These are phyloP conservation scores for Buceros bicornis DNA, from an alignment of 2,797 vertebrate species.

Conservation along the genomic window DNA sequence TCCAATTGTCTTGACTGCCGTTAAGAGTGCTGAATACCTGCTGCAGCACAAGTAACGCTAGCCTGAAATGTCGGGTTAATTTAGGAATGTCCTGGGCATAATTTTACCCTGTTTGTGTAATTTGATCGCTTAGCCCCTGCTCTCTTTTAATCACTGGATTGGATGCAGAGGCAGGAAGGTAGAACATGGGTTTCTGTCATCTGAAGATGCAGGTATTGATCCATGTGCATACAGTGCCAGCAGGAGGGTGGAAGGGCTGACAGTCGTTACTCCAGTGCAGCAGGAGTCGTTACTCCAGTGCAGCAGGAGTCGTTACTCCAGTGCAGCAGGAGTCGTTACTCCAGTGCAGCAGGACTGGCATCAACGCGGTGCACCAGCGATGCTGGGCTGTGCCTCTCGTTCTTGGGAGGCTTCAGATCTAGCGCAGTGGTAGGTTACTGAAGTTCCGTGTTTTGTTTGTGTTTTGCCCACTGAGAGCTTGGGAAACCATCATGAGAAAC, in stretches of 20 bases:
- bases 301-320: too few species aligned
- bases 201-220: background rate
- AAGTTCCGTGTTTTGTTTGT: background rate
- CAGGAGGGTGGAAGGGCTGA: background rate
- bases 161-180: background rate
- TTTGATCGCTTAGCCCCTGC: background rate
- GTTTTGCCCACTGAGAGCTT: background rate
- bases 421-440: background rate
- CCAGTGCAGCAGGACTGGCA: background rate
- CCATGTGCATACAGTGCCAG: background rate
- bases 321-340: rapidly evolving
- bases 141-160: background rate
- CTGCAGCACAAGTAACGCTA: background rate
- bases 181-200: background rate
- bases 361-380: rapidly evolving
- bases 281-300: rapidly evolving
- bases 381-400: background rate
- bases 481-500: background rate
- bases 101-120: background rate
- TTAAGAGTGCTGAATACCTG: background rate
- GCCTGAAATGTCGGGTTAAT: background rate
- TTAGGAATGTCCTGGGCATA: background rate
- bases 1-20: background rate
- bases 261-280: background rate
- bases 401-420: background rate